These are phyloP conservation scores for Oreochromis spilurus DNA, from an alignment of 2,113 vertebrate species.

Conservation along the genomic window DNA sequence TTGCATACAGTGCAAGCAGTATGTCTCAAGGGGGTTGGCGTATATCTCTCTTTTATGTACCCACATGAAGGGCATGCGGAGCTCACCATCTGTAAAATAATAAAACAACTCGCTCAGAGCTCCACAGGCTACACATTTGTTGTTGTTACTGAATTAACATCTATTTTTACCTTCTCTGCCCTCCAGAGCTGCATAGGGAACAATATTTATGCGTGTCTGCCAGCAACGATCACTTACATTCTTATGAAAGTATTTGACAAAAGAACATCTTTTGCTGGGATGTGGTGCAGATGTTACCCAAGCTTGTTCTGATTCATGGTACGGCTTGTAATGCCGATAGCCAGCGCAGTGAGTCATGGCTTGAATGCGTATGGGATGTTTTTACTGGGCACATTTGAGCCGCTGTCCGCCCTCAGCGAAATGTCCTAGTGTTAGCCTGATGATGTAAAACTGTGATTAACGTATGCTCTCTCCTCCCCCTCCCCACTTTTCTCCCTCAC, in stretches of 20 bases:
- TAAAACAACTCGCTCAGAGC: background rate
- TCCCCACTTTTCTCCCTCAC: background rate
- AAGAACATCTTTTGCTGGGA: constrained; percentile 27
- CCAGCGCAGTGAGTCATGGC: constrained; percentile 49
- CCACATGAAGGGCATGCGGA: background rate
- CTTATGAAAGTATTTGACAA: constrained; percentile 35
- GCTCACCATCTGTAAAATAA: constrained; percentile 1
- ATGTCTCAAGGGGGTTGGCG: background rate
- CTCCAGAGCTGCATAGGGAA: background rate
- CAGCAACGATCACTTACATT: constrained; percentile 34
- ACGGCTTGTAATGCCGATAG: constrained; percentile 15
- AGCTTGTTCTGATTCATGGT: constrained; percentile 44
- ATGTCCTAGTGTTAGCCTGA: constrained; percentile 47
- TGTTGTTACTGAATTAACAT: constrained; percentile 20
- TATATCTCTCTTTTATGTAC: background rate
- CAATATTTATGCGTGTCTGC: constrained; percentile 26
- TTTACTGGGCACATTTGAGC: constrained; percentile 15
- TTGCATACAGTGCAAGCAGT: background rate
- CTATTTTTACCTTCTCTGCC: constrained; percentile 31
- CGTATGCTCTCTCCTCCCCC: constrained; percentile 25
- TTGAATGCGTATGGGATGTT: constrained; percentile 35
- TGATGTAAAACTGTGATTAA: constrained; percentile 66
- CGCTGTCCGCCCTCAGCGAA: constrained; percentile 35
- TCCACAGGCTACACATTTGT: constrained; percentile 6
- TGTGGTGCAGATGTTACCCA: constrained; percentile 40